These are phyloP conservation scores for Tautogolabrus adspersus DNA, from an alignment of 2,113 vertebrate species.

Conservation along the genomic window DNA sequence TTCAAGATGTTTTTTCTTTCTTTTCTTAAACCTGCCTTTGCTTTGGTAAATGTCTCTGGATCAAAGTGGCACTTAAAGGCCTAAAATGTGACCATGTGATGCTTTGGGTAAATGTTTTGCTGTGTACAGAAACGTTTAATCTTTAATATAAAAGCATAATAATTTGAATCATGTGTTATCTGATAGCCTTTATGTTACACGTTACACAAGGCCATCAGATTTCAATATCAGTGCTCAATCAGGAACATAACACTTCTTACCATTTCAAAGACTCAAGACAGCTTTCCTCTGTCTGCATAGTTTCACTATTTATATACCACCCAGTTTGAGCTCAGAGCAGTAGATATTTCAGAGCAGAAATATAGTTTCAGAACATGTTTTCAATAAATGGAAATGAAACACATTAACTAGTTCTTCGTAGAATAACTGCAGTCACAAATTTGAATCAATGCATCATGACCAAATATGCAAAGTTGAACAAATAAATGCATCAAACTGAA, in stretches of 20 bases:
- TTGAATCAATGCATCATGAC: background rate
- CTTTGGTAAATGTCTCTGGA: background rate
- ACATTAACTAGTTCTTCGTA: background rate
- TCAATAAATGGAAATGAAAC: constrained; percentile 2
- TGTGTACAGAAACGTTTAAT: constrained; percentile 12
- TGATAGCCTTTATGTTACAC: background rate
- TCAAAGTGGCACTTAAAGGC: constrained; percentile 1
- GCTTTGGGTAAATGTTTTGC: constrained; percentile 23
- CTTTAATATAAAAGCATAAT: constrained; percentile 31
- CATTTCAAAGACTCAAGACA: background rate
- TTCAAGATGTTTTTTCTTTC: background rate
- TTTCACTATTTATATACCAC: background rate
- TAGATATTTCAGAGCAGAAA: background rate
- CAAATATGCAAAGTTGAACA: constrained; percentile 15
- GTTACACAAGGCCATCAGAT: constrained; percentile 1
- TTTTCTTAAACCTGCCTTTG: background rate
- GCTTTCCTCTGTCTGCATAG: background rate
- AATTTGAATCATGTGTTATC: constrained; percentile 8
- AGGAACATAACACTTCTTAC: background rate
- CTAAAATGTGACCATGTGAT: background rate
- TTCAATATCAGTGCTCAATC: background rate
- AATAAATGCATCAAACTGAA: constrained; percentile 40
- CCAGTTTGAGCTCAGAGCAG: constrained; percentile 10
- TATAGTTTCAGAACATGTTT: background rate
- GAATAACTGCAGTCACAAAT: constrained; percentile 2